Percentiles rank a stretch among this genome's conserved stretches.
phyloP scores from a whole-genome alignment of 2,113 vertebrate species.

The Rafetus swinhoei region DNA sequence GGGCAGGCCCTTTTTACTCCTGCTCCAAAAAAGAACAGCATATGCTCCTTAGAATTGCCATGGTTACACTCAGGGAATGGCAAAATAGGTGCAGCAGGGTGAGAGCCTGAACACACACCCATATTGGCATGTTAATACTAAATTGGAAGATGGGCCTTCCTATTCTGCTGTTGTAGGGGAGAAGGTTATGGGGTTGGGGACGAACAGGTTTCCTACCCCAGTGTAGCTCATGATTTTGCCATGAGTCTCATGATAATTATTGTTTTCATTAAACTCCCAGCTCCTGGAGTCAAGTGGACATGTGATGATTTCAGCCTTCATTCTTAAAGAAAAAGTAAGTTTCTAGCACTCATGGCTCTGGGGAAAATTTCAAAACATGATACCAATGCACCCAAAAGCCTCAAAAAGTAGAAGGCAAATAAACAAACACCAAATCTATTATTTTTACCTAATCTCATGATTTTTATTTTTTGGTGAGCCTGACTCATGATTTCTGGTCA shows the following conservation, averaged over 20 bases:
- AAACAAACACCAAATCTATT: background rate
- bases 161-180: background rate
- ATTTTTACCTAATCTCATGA: background rate
- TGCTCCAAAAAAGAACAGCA: background rate
- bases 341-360: background rate
- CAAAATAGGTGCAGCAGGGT: accelerated
- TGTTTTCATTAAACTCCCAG: background rate
- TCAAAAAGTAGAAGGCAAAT: background rate
- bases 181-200: background rate
- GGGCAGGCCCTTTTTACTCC: background rate
- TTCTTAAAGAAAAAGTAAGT: background rate
- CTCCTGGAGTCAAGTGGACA: background rate
- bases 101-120: background rate
- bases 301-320: background rate
- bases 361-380: background rate
- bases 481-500: background rate
- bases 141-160: background rate
- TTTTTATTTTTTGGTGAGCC: background rate
- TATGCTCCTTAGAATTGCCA: background rate
- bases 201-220: background rate
- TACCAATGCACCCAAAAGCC: background rate
- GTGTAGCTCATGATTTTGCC: background rate
- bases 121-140: background rate
- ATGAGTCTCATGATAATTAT: background rate
- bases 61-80: background rate